Percentiles rank a stretch among this genome's conserved stretches.
phyloP scores from a whole-genome alignment of 1,140 invertebrate genomes.

The Thalassaphorura encarpata region DNA sequence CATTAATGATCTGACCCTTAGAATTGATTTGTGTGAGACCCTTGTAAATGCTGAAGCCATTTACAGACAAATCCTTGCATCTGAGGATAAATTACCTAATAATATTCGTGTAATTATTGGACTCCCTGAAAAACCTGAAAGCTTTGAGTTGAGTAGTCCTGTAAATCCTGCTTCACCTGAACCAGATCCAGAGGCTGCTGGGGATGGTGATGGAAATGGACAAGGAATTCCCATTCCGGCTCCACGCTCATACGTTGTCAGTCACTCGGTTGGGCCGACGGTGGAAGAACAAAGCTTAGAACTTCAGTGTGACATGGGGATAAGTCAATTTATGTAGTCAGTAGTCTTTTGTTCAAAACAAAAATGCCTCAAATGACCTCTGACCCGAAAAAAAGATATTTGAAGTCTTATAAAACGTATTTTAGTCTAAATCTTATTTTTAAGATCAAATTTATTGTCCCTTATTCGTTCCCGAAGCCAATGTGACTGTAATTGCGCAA shows the following conservation, averaged over 20 bases:
- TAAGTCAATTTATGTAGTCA: slow-evolving; percentile 22
- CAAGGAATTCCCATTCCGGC: not conserved
- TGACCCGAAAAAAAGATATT: too few relatives aligned
- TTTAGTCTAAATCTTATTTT: too few relatives aligned
- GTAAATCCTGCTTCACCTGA: not conserved
- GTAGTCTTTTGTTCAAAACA: too few relatives aligned
- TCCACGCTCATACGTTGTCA: not conserved
- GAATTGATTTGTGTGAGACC: slow-evolving; percentile 46
- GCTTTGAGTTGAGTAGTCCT: not conserved
- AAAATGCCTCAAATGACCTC: too few relatives aligned
- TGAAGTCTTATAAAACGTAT: too few relatives aligned
- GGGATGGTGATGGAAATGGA: not conserved
- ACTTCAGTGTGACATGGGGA: slow-evolving; percentile 17
- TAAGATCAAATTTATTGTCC: too few relatives aligned
- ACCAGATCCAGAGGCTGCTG: not conserved
- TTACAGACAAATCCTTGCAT: slow-evolving; percentile 38
- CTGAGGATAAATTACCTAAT: slow-evolving; percentile 27
- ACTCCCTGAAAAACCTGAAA: slow-evolving; percentile 18
- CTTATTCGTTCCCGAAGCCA: too few relatives aligned
- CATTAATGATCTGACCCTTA: slow-evolving; percentile 49
- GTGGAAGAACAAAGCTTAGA: slow-evolving; percentile 17
- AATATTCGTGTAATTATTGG: slow-evolving; percentile 22
- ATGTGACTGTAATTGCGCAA: too few relatives aligned
- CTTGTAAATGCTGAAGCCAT: slow-evolving; percentile 48
- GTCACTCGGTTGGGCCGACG: not conserved